A percentile compares a stretch with the other conserved stretches of the same genome.
These are phyloP conservation scores for Tiphia femorata DNA, from an alignment of 2,888 invertebrate genomes.

Conservation along the genomic window DNA sequence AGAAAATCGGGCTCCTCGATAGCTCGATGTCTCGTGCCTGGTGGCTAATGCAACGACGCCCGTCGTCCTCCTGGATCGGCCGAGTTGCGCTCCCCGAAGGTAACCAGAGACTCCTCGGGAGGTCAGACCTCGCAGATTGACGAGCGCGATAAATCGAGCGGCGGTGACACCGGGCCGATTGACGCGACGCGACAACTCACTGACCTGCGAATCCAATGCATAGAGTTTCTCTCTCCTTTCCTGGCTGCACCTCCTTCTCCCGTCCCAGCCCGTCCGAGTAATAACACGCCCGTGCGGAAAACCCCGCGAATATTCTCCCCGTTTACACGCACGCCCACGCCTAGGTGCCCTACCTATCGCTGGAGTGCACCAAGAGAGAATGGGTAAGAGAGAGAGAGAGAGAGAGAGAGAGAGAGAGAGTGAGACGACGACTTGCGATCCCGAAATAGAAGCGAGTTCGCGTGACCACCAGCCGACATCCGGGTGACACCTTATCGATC, in stretches of 20 bases:
- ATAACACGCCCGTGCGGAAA: background rate
- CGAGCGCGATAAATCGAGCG: conserved; percentile 66
- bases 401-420: conserved; percentile 2
- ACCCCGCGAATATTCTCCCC: conserved; percentile 28
- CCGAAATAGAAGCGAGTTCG: conserved; percentile 28
- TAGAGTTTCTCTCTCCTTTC: conserved; percentile 50
- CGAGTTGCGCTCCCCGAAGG: conserved; percentile 45
- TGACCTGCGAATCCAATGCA: conserved; percentile 69
- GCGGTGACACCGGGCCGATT: conserved; percentile 57
- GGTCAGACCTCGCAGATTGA: conserved; percentile 66
- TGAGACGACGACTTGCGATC: conserved; percentile 13
- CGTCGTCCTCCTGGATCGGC: conserved; percentile 29
- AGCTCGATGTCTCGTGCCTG: too few species aligned
- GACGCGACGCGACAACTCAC: conserved; percentile 66
- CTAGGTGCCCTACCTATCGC: conserved; percentile 9
- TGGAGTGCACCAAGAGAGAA: conserved; percentile 6
- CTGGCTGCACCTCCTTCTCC: conserved; percentile 17
- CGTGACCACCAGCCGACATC: conserved; percentile 16
- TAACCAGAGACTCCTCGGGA: conserved; percentile 64
- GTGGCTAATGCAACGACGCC: conserved; percentile 26
- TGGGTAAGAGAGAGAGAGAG: background rate
- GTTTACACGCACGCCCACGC: conserved; percentile 27
- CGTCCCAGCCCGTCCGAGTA: background rate
- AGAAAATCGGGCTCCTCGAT: too few species aligned
- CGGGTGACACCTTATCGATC: conserved; percentile 20